Conservation (phyloP, 92 coral and sea anemone genomes). For the Actinostola sp. region DNA sequence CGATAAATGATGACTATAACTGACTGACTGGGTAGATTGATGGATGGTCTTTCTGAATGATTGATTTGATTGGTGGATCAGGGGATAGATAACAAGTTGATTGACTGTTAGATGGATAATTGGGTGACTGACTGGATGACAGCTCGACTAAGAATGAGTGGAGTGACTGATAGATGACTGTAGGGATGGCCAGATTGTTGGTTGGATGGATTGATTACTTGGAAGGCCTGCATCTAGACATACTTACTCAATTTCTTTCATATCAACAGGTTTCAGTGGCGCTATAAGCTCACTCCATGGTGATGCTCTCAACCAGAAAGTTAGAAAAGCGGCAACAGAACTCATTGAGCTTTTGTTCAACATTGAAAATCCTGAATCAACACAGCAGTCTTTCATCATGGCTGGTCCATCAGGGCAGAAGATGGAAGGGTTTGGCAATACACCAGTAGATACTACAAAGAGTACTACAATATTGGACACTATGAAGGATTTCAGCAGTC, state of each 20-base stretch:
- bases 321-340: constrained; percentile 78
- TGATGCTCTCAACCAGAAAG: constrained; percentile 90
- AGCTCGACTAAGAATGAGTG: too few species aligned
- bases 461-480: constrained; percentile 16
- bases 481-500: constrained; percentile 16
- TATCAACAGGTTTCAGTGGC: constrained; percentile 73
- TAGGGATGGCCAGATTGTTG: too few species aligned
- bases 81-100: too few species aligned
- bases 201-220: too few species aligned
- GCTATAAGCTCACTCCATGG: constrained; percentile 71
- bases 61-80: too few species aligned
- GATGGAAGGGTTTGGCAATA: constrained; percentile 89
- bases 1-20: too few species aligned
- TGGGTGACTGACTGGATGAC: too few species aligned
- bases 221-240: too few species aligned
- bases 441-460: constrained; percentile 26
- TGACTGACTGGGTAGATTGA: too few species aligned
- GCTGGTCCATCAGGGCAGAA: constrained; percentile 74
- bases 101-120: too few species aligned
- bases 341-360: constrained; percentile 82
- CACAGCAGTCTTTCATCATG: constrained; percentile 56
- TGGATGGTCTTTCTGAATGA: too few species aligned
- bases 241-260: not conserved
- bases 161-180: too few species aligned
- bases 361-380: constrained; percentile 80